These are phyloP conservation scores for Oegoconia quadripuncta DNA, from an alignment of 2,888 invertebrate genomes.

Conservation along the genomic window DNA sequence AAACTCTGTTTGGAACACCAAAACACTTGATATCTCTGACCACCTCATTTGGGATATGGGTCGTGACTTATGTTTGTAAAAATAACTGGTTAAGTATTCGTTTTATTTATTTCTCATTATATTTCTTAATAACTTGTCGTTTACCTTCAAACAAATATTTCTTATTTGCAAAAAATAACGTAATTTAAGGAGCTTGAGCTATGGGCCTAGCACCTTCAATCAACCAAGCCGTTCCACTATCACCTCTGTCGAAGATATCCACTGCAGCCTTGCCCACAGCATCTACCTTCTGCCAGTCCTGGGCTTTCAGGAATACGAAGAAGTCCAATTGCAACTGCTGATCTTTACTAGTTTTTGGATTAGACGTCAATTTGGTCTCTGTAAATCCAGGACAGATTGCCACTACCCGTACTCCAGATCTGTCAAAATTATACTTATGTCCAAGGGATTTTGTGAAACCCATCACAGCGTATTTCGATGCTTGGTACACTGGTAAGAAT, in stretches of 20 bases:
- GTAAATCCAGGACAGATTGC: conserved; percentile 77
- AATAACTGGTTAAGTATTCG: too few species aligned
- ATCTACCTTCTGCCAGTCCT: conserved; percentile 43
- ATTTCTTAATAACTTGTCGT: too few species aligned
- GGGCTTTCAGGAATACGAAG: conserved; percentile 22
- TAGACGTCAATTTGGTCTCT: conserved; percentile 41
- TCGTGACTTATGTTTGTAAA: too few species aligned
- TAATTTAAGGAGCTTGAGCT: conserved; percentile 30
- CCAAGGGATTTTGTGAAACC: conserved; percentile 73
- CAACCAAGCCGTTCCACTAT: conserved; percentile 75
- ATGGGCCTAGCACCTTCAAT: conserved; percentile 60
- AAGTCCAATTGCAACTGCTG: conserved; percentile 9
- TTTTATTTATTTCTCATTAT: too few species aligned
- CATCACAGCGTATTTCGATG: conserved; percentile 78
- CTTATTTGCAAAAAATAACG: too few species aligned
- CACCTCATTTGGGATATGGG: too few species aligned
- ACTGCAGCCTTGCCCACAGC: conserved; percentile 43
- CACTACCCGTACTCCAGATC: conserved; percentile 72
- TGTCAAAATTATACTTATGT: conserved; percentile 55
- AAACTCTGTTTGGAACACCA: too few species aligned
- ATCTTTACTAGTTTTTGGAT: conserved; percentile 22
- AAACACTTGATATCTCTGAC: too few species aligned
- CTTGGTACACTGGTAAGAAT: conserved; percentile 78
- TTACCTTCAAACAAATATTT: too few species aligned
- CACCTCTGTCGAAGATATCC: conserved; percentile 49